Base-by-base conservation (phyloP, 2,113 vertebrate genomes). In the Amphiprion percula region DNA sequence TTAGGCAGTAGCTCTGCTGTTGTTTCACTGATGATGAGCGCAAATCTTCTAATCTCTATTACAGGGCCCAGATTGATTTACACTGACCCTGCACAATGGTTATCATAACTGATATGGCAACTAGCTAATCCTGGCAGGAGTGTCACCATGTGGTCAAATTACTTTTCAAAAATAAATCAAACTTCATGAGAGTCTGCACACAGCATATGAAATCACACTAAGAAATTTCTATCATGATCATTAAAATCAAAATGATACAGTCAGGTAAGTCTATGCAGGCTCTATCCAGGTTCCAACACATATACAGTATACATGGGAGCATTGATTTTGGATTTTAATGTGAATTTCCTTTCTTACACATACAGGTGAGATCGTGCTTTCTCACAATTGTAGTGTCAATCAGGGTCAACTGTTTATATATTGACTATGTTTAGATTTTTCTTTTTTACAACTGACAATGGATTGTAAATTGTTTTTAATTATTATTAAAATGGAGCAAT, bases 401-500 rank as follows among this genome's bases (percentile, higher is more conserved):
- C 44, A 46, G 44, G 44, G 10, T 47, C 46, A 12, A 15, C 17
- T 17, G 8, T 47, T 47, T 17, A 14, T 6, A 47, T 47, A 47
- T 14, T 47, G n/a, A 55, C 1, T 26, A 26, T 26, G 26, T 26
- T 26, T 55, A 33, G 2, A 33, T 8, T 55, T 0, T 28, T 28
- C 47, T 58, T 23, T 21, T n/a, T 10, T 53, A 11, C 52, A 17
- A 21, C 19, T 23, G 52, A 49, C 47, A 49, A 47, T 16, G 14
- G 16, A 17, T 4, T 53, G n/a, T 21, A 9, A 53, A 21, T 9
- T 10, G 10, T 23, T 53, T 37, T 54, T 46, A 24, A 54, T 28
- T 44, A 30, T 44, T 21, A 30, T 47, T 64, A 4, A 75, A 47
- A 58, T 66, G 17, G 24, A 37, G 26, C 41, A 58, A 58, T 66